Evolutionary conservation across 2,797 vertebrate genomes (phyloP).

Genomic region (Rousettus madagascariensis): DNA sequence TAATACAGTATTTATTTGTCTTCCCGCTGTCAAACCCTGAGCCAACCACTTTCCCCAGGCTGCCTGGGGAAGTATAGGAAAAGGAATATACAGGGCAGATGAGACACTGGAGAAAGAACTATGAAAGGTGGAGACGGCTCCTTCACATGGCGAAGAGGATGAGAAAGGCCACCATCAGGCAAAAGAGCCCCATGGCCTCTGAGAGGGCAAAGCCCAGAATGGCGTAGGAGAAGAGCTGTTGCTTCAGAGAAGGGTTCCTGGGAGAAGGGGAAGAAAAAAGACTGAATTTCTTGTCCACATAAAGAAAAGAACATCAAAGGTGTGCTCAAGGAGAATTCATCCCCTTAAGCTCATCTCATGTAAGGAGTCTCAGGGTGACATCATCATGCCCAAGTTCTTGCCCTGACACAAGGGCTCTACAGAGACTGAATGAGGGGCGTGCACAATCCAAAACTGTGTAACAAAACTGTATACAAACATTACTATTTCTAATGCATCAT

Average conservation of each 20-base stretch:
- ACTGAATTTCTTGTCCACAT: slow-evolving; percentile 54
- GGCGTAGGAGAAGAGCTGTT: slow-evolving; percentile 96
- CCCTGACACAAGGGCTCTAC: background rate
- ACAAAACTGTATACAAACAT: background rate
- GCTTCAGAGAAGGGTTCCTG: slow-evolving; percentile 95
- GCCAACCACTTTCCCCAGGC: slow-evolving; percentile 65
- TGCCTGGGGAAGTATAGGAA: slow-evolving; percentile 59
- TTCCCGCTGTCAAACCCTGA: slow-evolving; percentile 73
- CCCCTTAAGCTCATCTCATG: background rate
- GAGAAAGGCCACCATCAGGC: slow-evolving; percentile 97
- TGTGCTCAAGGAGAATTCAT: background rate
- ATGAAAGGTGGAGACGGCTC: background rate
- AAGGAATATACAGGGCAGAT: slow-evolving; percentile 58
- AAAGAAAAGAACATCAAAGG: slow-evolving; percentile 4
- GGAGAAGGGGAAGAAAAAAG: slow-evolving; percentile 52
- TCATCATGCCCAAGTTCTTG: background rate
- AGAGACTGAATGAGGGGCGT: background rate
- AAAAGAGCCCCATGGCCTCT: slow-evolving; percentile 96
- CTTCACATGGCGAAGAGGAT: slow-evolving; percentile 95
- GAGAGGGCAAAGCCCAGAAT: slow-evolving; percentile 95
- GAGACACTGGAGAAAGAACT: slow-evolving; percentile 42
- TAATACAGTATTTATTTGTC: slow-evolving; percentile 81
- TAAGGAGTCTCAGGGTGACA: background rate
- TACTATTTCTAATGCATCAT: background rate
- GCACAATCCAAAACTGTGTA: background rate